These are phyloP conservation scores for Mastomys natalensis DNA, from an alignment of 2,113 vertebrate species.

Conservation along the genomic window DNA sequence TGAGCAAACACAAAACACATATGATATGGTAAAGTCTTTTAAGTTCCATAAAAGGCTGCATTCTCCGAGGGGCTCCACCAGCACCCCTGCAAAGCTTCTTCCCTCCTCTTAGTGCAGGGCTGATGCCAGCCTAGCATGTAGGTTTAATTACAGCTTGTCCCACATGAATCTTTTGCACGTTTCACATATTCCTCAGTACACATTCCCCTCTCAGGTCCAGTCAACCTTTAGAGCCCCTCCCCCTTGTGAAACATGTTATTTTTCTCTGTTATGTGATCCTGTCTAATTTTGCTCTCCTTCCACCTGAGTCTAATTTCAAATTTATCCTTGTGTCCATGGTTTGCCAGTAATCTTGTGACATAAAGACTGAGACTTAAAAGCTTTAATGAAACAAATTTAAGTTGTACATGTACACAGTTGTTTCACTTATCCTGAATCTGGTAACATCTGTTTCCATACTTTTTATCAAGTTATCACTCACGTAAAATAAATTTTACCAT, in stretches of 20 bases:
- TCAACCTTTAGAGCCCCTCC: not conserved
- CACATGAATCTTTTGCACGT: not conserved
- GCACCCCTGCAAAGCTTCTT: not conserved
- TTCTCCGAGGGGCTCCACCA: not conserved
- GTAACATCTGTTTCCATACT: not conserved
- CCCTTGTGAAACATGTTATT: not conserved
- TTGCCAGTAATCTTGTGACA: not conserved
- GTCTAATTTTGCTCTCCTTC: not conserved
- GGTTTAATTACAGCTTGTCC: not conserved
- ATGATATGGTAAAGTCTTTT: slow-evolving; percentile 1
- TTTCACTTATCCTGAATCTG: not conserved
- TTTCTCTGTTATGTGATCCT: not conserved
- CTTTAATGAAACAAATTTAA: not conserved
- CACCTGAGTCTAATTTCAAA: not conserved
- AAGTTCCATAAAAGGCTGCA: slow-evolving; percentile 3
- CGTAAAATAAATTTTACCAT: not conserved
- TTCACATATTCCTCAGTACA: not conserved
- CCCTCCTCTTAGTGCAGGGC: not conserved
- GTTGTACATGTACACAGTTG: not conserved
- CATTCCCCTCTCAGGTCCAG: not conserved
- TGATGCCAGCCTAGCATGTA: not conserved
- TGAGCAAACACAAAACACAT: slow-evolving; percentile 53
- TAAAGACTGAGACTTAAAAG: not conserved
- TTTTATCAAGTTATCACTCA: not conserved
- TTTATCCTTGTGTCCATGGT: not conserved